These are phyloP conservation scores for Sebastes paucispinis DNA, from an alignment of 2,797 vertebrate species.

Conservation along the genomic window DNA sequence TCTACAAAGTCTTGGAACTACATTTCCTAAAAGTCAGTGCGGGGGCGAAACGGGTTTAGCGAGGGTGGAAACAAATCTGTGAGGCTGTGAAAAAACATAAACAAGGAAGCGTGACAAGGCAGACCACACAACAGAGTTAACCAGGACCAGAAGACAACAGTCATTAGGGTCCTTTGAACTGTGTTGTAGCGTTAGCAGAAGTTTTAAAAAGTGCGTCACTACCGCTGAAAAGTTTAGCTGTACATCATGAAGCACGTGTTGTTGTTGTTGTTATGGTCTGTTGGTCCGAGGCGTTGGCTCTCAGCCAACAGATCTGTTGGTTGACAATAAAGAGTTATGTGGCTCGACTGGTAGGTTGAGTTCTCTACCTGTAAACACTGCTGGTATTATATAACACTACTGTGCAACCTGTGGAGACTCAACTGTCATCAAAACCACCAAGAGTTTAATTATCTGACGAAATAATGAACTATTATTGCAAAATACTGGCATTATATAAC, in stretches of 20 bases:
- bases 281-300: background rate
- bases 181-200: background rate
- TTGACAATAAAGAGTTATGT: background rate
- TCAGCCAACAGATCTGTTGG: too few species aligned
- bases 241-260: background rate
- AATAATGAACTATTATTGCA: background rate
- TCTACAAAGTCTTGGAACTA: accelerated
- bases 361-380: background rate
- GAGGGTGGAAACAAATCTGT: constrained; percentile 13
- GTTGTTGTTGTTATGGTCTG: background rate
- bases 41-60: background rate
- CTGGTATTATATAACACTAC: background rate
- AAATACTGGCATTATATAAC: background rate
- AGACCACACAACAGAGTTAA: background rate
- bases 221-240: background rate
- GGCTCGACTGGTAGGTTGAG: background rate
- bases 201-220: background rate
- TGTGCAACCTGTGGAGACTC: background rate
- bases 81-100: constrained; percentile 42
- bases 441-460: background rate
- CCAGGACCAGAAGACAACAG: accelerated
- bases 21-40: constrained; percentile 31
- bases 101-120: constrained; percentile 64
- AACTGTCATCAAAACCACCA: background rate
- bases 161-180: accelerated